These are phyloP conservation scores for Ibycter americanus DNA, from an alignment of 2,797 vertebrate genomes.

Conservation along the genomic window DNA sequence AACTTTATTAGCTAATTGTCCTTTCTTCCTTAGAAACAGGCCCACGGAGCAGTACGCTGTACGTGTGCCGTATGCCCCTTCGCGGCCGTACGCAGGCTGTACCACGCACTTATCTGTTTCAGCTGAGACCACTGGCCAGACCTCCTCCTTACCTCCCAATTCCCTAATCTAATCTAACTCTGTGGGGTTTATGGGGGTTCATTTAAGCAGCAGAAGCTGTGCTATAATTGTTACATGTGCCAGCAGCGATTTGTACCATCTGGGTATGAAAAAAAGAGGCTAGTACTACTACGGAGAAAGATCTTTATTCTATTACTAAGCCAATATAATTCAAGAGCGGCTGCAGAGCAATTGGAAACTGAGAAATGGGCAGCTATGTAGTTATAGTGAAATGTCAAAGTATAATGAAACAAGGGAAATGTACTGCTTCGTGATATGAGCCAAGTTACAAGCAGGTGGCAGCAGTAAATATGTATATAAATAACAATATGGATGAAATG, in stretches of 20 bases:
- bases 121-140: slow-evolving; percentile 69
- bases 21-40: neutral
- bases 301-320: slow-evolving; percentile 75
- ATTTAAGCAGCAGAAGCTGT: slow-evolving; percentile 77
- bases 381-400: slow-evolving; percentile 76
- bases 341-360: slow-evolving; percentile 73
- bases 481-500: slow-evolving; percentile 77
- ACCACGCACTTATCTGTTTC: slow-evolving; percentile 54
- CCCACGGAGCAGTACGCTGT: neutral
- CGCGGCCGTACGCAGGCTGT: slow-evolving; percentile 23
- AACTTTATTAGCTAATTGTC: neutral
- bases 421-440: slow-evolving; percentile 51
- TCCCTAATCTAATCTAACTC: slow-evolving; percentile 85
- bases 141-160: slow-evolving; percentile 79
- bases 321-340: slow-evolving; percentile 70
- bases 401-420: slow-evolving; percentile 72
- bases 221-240: slow-evolving; percentile 76
- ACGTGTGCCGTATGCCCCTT: slow-evolving; percentile 12
- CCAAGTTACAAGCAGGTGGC: slow-evolving; percentile 74
- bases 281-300: slow-evolving; percentile 58
- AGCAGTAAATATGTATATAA: slow-evolving; percentile 78
- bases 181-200: slow-evolving; percentile 74
- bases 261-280: slow-evolving; percentile 65
- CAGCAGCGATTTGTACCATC: slow-evolving; percentile 74
- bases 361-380: slow-evolving; percentile 66